These are phyloP conservation scores for Falco columbarius DNA, from an alignment of 2,797 vertebrate genomes.

Conservation along the genomic window DNA sequence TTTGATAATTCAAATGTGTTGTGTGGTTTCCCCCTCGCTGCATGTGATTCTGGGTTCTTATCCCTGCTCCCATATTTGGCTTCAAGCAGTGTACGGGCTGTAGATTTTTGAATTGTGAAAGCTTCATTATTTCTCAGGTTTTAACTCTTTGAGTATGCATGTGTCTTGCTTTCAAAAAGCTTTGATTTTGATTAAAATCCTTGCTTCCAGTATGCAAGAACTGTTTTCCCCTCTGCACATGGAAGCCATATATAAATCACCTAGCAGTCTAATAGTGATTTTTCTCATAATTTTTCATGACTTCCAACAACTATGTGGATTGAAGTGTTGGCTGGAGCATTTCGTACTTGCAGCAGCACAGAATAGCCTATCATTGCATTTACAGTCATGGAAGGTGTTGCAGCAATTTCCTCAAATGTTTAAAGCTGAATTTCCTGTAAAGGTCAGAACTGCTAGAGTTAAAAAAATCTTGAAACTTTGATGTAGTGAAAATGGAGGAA, in stretches of 20 bases:
- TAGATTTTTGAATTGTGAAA: constrained; percentile 27
- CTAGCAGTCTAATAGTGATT: not conserved
- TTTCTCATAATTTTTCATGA: constrained; percentile 44
- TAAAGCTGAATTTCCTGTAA: constrained; percentile 44
- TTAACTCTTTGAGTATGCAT: constrained; percentile 19
- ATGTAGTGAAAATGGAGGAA: not conserved
- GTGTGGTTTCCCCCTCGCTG: not conserved
- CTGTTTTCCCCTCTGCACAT: constrained; percentile 15
- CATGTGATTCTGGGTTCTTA: not conserved
- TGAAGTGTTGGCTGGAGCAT: constrained; percentile 40
- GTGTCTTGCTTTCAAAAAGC: constrained; percentile 37
- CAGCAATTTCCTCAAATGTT: constrained; percentile 59
- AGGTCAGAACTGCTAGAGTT: not conserved
- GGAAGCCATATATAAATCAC: constrained; percentile 54
- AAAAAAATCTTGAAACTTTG: not conserved
- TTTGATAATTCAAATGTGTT: not conserved
- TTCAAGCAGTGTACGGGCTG: constrained; percentile 28
- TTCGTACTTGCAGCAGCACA: constrained; percentile 43
- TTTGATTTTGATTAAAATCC: constrained; percentile 57
- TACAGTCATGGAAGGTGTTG: constrained; percentile 9
- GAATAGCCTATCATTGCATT: constrained; percentile 25
- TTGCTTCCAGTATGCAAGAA: constrained; percentile 6
- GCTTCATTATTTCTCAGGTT: constrained; percentile 61
- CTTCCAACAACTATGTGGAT: constrained; percentile 35
- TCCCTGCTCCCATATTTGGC: constrained; percentile 29